Evolutionary conservation across 2,888 invertebrate species (phyloP).

Genomic region (Meandrusa payeni): DNA sequence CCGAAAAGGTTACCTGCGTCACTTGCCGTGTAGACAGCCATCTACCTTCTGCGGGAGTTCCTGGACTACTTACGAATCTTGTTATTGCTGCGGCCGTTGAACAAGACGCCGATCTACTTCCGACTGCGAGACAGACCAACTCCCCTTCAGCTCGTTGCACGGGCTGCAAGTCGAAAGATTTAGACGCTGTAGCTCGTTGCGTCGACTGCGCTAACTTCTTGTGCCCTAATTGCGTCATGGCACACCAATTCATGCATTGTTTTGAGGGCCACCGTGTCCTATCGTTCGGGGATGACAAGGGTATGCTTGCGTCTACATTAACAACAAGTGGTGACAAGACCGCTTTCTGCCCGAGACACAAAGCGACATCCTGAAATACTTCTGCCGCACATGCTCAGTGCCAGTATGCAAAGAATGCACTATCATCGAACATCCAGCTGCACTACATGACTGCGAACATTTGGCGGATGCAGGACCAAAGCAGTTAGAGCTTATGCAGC

Average conservation of each 20-base stretch:
- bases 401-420: conserved; percentile 98
- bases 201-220: conserved; percentile 98
- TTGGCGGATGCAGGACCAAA: conserved; percentile 91
- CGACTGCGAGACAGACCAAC: conserved; percentile 66
- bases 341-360: conserved; percentile 93
- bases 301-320: conserved; percentile 72
- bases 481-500: conserved; percentile 90
- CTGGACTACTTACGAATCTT: conserved; percentile 85
- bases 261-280: conserved; percentile 97
- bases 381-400: conserved; percentile 95
- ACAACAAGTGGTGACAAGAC: conserved; percentile 82
- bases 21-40: conserved; percentile 80
- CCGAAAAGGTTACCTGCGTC: conserved; percentile 89
- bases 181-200: conserved; percentile 96
- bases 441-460: conserved; percentile 93
- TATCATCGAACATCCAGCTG: conserved; percentile 89
- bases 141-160: conserved; percentile 88
- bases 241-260: conserved; percentile 99
- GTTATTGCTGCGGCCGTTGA: conserved; percentile 78
- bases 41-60: conserved; percentile 80
- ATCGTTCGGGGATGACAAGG: conserved; percentile 82
- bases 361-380: conserved; percentile 95
- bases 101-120: conserved; percentile 76
- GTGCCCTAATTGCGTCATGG: conserved; percentile 98
- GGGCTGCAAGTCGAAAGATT: conserved; percentile 97